Conservation (phyloP, 2,113 vertebrate species). For the Elanus axillaris region DNA sequence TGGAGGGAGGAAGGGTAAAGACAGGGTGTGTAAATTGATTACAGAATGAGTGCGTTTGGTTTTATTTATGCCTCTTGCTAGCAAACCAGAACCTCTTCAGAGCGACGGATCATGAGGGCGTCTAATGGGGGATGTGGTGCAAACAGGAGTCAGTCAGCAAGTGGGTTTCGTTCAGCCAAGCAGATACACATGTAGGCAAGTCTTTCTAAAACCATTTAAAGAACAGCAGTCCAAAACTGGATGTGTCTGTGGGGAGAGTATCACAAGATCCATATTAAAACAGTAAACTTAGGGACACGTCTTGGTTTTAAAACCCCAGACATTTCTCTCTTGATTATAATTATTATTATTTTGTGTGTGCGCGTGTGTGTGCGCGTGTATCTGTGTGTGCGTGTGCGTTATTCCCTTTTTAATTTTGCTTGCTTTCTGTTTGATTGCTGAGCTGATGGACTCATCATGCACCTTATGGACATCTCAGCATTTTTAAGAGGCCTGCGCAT, state of each 20-base stretch:
- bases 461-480: constrained; percentile 42
- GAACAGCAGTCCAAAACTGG: neutral
- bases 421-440: constrained; percentile 37
- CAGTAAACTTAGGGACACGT: constrained; percentile 6
- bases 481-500: constrained; percentile 11
- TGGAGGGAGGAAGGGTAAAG: neutral
- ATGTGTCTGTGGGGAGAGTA: constrained; percentile 13
- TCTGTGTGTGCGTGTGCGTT: neutral
- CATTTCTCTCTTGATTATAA: constrained; percentile 32
- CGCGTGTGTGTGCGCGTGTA: neutral
- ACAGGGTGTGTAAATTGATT: neutral
- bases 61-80: neutral
- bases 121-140: neutral
- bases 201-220: neutral
- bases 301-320: constrained; percentile 50
- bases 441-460: constrained; percentile 39
- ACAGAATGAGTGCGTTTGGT: neutral
- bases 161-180: neutral
- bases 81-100: neutral
- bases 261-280: neutral
- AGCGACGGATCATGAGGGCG: rapidly evolving
- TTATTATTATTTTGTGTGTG: constrained; percentile 12
- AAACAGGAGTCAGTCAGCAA: neutral
- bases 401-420: constrained; percentile 1
- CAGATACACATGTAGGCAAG: neutral